Percentiles rank a stretch among this genome's conserved stretches.
Evolutionary conservation across 1,140 invertebrate genomes (phyloP).

Genomic region (Nebria ingens): DNA sequence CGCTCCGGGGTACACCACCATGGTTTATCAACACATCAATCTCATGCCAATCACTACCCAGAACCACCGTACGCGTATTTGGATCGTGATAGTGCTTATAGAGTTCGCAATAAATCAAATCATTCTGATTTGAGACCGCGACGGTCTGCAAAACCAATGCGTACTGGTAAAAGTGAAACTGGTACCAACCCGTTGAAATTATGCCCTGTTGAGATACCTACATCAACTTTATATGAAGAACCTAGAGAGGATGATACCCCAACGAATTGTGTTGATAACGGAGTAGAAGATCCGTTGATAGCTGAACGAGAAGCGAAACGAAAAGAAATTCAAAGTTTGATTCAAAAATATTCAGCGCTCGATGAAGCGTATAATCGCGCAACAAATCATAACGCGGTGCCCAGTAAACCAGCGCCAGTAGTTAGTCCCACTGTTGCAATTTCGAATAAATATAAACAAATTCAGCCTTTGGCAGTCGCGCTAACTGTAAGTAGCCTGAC

Average conservation of each 20-base stretch:
- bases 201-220: conserved; percentile 38
- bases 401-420: conserved; percentile 27
- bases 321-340: conserved; percentile 69
- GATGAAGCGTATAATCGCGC: conserved; percentile 51
- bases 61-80: conserved; percentile 28
- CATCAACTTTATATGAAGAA: conserved; percentile 15
- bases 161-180: conserved; percentile 42
- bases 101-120: conserved; percentile 27
- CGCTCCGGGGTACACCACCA: conserved; percentile 33
- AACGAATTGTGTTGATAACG: not conserved
- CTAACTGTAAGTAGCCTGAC: conserved; percentile 43
- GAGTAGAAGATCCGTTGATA: conserved; percentile 29
- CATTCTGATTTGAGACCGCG: conserved; percentile 34
- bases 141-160: conserved; percentile 33
- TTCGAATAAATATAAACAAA: conserved; percentile 28
- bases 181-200: conserved; percentile 32
- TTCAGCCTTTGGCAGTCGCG: conserved; percentile 32
- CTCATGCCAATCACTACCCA: conserved; percentile 21
- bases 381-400: conserved; percentile 29
- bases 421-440: conserved; percentile 17
- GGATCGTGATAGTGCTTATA: conserved; percentile 26
- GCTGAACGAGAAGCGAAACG: conserved; percentile 61
- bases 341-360: conserved; percentile 62
- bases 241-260: conserved; percentile 5
- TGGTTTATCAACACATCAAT: conserved; percentile 22